Base-by-base conservation (phyloP, 2,888 invertebrate species). In the Lasioglossum morio region DNA sequence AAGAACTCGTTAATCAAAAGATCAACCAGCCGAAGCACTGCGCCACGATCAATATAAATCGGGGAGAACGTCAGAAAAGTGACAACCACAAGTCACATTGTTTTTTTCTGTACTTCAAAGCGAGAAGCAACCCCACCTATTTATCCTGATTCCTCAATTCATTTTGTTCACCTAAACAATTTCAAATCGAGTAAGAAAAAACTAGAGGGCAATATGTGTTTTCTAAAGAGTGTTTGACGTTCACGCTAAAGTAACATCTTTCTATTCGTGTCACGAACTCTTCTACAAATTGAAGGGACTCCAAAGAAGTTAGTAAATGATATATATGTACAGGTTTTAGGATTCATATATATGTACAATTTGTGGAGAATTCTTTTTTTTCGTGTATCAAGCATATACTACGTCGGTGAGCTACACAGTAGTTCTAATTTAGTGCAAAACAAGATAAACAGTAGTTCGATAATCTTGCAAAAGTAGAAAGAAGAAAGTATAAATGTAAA, bases 341-440 rank as follows among this genome's bases (percentile, higher is more conserved):
- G 77, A 78, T 80, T 82, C 48, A 70, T 81, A 70, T 81, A 70
- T 82, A 85, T n/a, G 73, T 84, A 72, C 46, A 80, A 80, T 79
- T 66, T 79, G 75, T 74, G 82, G 79, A 77, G 77, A 73, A 78
- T 80, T 66, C 63, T 77, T 34, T 34, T 3, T 34, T 34, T 3
- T 43, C 43, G 60, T 82, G 80, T 80, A 75, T 87, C 87, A 92
- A 92, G 92, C 92, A 88, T 76, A 85, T 89, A 87, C 91, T 92
- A 92, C 91, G 72, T 89, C 77, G 84, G 86, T 92, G 90, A 88
- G 91, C 93, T 94, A 94, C 90, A 91, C 92, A 90, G 88, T 92
- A 92, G 90, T 86, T 91, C 93, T 94, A 93, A 92, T 86, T 87
- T 88, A 89, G 92, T 94, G 94, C 94, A 92, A 90, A 93, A 90